A percentile compares a stretch with the other conserved stretches of the same genome.
Conservation (phyloP, 2,113 vertebrate genomes). For the Stegostoma tigrinum region DNA sequence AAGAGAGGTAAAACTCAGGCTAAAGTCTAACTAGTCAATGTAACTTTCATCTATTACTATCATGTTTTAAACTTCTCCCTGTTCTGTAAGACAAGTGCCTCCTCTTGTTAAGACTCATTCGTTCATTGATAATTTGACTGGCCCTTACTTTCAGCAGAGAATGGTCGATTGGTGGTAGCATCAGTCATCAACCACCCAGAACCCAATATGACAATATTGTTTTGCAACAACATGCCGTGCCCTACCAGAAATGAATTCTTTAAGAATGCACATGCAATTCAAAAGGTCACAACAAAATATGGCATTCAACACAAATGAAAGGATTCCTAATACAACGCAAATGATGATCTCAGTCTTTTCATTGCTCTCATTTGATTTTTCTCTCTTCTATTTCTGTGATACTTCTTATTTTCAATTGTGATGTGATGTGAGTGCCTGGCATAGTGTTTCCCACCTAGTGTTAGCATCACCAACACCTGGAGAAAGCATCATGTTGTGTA, state of each 20-base stretch:
- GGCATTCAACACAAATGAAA: neutral
- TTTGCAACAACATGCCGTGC: neutral
- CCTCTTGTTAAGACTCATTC: too few species aligned
- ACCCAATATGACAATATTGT: too few species aligned
- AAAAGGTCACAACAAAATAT: slow-evolving; percentile 3
- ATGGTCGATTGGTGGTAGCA: too few species aligned
- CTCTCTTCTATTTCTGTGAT: neutral
- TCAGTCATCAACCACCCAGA: too few species aligned
- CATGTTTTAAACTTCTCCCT: too few species aligned
- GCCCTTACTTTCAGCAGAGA: too few species aligned
- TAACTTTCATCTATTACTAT: too few species aligned
- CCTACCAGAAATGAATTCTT: neutral
- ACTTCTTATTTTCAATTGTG: neutral
- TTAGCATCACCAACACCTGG: neutral
- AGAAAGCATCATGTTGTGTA: neutral
- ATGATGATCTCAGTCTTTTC: neutral
- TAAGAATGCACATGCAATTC: neutral
- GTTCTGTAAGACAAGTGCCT: too few species aligned
- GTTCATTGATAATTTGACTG: too few species aligned
- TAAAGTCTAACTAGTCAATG: too few species aligned
- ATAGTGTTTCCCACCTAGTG: neutral
- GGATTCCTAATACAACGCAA: neutral
- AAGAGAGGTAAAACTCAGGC: too few species aligned
- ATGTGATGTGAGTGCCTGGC: neutral
- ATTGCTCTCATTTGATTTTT: neutral